Evolutionary conservation across 2,888 invertebrate species (phyloP).

Genomic region (Tipula helvola): DNA sequence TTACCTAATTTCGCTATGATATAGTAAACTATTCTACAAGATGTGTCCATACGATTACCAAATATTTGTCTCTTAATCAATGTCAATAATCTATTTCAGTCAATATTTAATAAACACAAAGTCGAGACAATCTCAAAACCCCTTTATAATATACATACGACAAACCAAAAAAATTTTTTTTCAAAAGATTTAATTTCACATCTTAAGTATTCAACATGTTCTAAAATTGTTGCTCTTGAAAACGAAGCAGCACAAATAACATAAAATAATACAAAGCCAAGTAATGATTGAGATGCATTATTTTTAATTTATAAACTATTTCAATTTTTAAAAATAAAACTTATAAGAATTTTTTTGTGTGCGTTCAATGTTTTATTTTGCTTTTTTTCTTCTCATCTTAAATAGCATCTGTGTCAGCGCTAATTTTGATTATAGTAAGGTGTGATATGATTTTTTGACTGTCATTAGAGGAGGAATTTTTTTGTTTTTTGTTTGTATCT

Average conservation of each 20-base stretch:
- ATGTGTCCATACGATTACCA: background rate
- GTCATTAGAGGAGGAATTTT: background rate
- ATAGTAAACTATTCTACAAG: background rate
- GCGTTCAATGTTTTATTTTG: background rate
- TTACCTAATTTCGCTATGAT: background rate
- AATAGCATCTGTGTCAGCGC: slow-evolving; percentile 8
- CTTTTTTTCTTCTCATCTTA: background rate
- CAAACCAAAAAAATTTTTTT: background rate
- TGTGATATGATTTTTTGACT: background rate
- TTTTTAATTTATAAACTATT: slow-evolving; percentile 4
- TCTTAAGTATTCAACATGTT: background rate
- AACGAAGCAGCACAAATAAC: background rate
- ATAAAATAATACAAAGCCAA: background rate
- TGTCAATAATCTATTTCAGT: background rate
- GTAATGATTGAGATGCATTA: background rate
- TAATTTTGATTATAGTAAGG: slow-evolving; percentile 7
- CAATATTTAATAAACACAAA: background rate
- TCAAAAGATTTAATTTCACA: background rate
- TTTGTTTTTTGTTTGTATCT: background rate
- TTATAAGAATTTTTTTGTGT: background rate
- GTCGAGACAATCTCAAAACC: background rate
- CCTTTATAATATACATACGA: background rate
- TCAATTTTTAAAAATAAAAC: slow-evolving; percentile 4
- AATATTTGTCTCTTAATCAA: background rate
- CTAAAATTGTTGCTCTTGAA: background rate